Conservation (phyloP, 2,113 vertebrate genomes). For the Aegithalos caudatus region DNA sequence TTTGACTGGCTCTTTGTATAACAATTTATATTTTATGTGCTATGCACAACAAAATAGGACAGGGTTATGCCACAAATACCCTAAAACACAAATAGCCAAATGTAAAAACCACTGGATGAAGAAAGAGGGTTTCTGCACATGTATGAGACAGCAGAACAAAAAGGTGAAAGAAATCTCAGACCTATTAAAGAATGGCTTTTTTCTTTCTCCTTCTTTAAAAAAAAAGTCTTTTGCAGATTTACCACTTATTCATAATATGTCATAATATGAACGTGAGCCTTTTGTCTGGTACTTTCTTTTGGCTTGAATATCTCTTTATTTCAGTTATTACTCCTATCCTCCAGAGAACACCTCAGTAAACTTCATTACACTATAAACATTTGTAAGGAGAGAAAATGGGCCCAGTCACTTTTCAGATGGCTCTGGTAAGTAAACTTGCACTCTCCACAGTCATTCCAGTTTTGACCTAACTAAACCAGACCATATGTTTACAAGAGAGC, state of each 20-base stretch:
- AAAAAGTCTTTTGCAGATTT: neutral
- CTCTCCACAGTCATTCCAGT: neutral
- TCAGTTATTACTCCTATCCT: neutral
- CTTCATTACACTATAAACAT: neutral
- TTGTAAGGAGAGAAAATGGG: neutral
- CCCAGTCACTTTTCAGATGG: neutral
- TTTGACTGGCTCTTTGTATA: neutral
- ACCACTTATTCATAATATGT: neutral
- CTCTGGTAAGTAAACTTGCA: neutral
- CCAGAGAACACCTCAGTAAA: neutral
- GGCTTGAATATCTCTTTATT: neutral
- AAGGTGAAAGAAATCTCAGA: neutral
- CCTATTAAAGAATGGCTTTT: neutral
- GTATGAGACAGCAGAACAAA: neutral
- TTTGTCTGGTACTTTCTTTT: neutral
- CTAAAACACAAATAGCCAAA: neutral
- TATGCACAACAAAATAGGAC: neutral
- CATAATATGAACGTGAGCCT: accelerated
- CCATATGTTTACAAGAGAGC: neutral
- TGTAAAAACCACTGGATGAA: neutral
- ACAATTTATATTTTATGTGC: neutral
- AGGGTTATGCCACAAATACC: neutral
- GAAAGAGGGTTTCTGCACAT: neutral
- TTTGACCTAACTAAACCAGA: neutral
- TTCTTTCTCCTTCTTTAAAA: neutral